phyloP scores from a whole-genome alignment of 30 jellyfish, hydroid and myxozoan species.

The Hydra vulgaris region DNA sequence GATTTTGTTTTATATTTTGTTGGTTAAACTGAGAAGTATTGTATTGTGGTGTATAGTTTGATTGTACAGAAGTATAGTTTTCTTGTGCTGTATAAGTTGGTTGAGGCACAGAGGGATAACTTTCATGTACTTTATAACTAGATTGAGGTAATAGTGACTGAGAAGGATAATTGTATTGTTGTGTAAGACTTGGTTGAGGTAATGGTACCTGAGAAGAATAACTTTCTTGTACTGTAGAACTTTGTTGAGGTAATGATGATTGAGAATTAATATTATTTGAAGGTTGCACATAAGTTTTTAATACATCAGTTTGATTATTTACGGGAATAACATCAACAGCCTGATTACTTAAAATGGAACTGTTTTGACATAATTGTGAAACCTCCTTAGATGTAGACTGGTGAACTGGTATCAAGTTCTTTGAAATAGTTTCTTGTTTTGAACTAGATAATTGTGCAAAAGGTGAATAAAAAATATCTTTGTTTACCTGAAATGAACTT shows the following conservation, averaged over 20 bases:
- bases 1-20: background rate
- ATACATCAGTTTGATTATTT: background rate
- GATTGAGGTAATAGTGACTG: too few relatives aligned
- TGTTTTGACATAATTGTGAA: background rate
- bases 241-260: background rate
- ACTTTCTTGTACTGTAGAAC: background rate
- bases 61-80: background rate
- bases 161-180: too few relatives aligned
- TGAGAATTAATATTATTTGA: background rate
- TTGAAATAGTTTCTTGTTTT: background rate
- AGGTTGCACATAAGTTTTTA: background rate
- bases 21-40: background rate
- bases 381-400: background rate
- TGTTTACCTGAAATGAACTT: background rate
- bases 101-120: background rate
- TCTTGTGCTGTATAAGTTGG: background rate
- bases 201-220: too few relatives aligned
- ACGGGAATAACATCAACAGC: background rate
- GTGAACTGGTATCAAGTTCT: background rate
- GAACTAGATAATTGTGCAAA: background rate
- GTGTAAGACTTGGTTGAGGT: too few relatives aligned
- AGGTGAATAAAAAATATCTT: background rate
- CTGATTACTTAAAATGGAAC: background rate
- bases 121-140: background rate
- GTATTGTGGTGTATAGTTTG: background rate